Conservation (phyloP, 2,113 vertebrate genomes). For the Furnarius figulus region DNA sequence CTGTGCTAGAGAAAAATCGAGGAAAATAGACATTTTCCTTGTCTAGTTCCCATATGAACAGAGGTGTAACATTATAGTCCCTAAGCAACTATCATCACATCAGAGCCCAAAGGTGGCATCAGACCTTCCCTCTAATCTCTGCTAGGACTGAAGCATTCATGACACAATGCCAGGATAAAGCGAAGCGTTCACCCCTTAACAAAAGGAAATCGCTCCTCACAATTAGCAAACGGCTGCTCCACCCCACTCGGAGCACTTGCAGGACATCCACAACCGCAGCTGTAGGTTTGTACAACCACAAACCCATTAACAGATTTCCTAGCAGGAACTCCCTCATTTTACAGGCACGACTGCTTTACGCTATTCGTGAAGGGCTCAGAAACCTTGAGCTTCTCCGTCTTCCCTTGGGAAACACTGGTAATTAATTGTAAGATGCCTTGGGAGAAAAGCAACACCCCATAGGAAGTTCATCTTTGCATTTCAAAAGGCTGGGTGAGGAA, state of each 20-base stretch:
- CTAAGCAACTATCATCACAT: background rate
- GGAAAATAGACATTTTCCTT: background rate
- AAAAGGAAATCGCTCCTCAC: background rate
- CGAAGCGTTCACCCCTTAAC: background rate
- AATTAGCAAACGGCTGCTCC: background rate
- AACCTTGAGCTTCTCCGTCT: background rate
- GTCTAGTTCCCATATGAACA: background rate
- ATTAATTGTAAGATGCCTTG: background rate
- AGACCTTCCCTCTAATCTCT: background rate
- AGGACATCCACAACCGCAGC: background rate
- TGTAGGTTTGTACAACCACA: background rate
- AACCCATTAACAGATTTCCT: background rate
- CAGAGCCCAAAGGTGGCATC: background rate
- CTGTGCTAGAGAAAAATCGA: background rate
- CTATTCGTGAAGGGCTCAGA: background rate
- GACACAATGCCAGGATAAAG: accelerated
- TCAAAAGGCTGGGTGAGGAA: background rate
- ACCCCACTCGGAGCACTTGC: background rate
- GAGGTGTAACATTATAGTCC: background rate
- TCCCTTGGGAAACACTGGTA: background rate
- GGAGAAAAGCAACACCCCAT: background rate
- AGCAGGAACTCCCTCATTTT: background rate
- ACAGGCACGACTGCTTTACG: accelerated
- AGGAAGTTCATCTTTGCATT: background rate
- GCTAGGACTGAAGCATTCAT: background rate